Evolutionary conservation across 2,113 vertebrate species (phyloP), one percentile per base, ranked within the genome.

Genomic region (Pygoscelis antarcticus): DNA sequence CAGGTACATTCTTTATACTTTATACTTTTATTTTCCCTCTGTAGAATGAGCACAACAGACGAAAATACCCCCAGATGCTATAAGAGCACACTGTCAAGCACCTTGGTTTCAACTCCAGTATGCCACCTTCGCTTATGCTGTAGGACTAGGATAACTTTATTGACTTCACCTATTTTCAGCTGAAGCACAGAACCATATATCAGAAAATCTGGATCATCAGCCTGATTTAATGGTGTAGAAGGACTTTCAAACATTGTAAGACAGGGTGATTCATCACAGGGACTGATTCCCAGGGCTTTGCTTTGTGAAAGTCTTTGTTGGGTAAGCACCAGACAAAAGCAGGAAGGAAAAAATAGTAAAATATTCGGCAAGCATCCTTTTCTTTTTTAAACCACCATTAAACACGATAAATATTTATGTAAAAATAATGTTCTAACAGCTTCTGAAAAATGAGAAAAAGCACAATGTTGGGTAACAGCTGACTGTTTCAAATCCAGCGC

Each of bases 231-330:
- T 65, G 89, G 76, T 7, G n/a, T 8, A 68, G 89, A 54, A 97
- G 83, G 57, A 47, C 74, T 93, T 84, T 58, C 0, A 8, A 92
- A 83, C 34, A 10, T 47, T 62, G 57, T 79, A 26, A 65, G 71
- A 58, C 66, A 76, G 93, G 83, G 65, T 91, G 72, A 95, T 94
- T 92, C 86, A 92, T 96, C 92, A 57, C 61, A 62, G 70, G 55
- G 57, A 76, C 60, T 40, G 52, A 65, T 87, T 93, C 65, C 65
- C 64, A 62, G 75, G 34, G 46, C 84, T 88, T 20, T 87, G 88
- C 72, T 55, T 40, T 44, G 38, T 27, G 90, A 80, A 88, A 89
- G 60, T 11, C 44, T 84, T 49, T 55, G 47, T 18, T 92, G 92
- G 69, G 34, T 47, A 57, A 44, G 40, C 8, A 51, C 42, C 80